A percentile compares a stretch with the other conserved stretches of the same genome.
phyloP scores from a whole-genome alignment of 35 echinoderm and acorn worm species.

The Hemicentrotus pulcherrimus region DNA sequence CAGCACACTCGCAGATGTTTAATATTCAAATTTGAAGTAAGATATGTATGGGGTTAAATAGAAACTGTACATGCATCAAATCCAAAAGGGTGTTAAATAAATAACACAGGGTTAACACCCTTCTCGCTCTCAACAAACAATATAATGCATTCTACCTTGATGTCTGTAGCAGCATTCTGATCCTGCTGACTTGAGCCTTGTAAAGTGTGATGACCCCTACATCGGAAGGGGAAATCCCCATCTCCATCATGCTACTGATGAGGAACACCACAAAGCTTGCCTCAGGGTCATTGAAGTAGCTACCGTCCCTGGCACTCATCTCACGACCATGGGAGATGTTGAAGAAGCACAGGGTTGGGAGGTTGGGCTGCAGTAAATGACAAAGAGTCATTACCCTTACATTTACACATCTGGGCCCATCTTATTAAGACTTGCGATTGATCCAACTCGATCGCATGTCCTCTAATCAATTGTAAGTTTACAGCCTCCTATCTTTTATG shows the following conservation, averaged over 20 bases:
- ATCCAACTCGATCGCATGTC: no score
- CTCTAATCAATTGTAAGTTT: no score
- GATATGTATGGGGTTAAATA: no score
- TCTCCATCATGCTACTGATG: constrained; percentile 69
- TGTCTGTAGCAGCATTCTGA: constrained; percentile 65
- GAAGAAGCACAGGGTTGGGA: constrained; percentile 92
- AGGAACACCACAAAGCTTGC: constrained; percentile 84
- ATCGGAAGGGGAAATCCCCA: constrained; percentile 69
- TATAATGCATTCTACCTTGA: constrained; percentile 61
- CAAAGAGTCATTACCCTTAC: no score
- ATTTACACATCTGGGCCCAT: no score
- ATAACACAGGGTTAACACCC: no score
- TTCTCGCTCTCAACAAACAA: not conserved
- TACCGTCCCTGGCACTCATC: constrained; percentile 69
- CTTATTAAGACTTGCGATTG: no score
- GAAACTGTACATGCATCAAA: no score
- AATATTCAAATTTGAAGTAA: no score
- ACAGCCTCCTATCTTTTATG: no score
- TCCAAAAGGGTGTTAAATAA: no score
- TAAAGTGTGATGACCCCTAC: constrained; percentile 97
- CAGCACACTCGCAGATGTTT: no score
- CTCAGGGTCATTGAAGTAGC: constrained; percentile 88
- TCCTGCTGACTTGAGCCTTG: constrained; percentile 80
- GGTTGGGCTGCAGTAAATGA: not conserved
- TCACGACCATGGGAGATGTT: constrained; percentile 87